Conservation (phyloP, 2,888 invertebrate genomes). For the Nycteola revayana region DNA sequence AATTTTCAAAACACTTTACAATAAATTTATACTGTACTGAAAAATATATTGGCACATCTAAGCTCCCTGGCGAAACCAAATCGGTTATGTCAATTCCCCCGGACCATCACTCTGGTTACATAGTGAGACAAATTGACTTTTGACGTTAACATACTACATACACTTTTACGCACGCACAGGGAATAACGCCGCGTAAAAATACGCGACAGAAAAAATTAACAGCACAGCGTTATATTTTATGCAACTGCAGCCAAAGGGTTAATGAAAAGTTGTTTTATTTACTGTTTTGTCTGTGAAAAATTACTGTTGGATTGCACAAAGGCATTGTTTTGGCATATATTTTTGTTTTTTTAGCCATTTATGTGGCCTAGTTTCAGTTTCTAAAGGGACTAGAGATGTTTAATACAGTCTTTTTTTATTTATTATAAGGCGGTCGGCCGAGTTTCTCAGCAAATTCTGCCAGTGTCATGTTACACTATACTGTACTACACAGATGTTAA, state of each 20-base stretch:
- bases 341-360: no score
- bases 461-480: no score
- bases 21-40: no score
- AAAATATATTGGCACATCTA: constrained; percentile 3
- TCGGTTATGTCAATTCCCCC: constrained; percentile 33
- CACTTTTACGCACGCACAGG: constrained; percentile 34
- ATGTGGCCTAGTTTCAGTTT: no score
- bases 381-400: no score
- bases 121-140: constrained; percentile 41
- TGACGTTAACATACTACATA: constrained; percentile 37
- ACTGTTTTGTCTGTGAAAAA: constrained; percentile 12
- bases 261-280: constrained; percentile 22
- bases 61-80: constrained; percentile 24
- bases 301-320: neutral
- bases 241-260: constrained; percentile 19
- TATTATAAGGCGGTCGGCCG: no score
- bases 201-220: no score
- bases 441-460: no score
- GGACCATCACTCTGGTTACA: constrained; percentile 31
- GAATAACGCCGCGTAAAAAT: constrained; percentile 19
- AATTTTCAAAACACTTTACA: no score
- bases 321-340: neutral
- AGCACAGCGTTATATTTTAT: constrained; percentile 23
- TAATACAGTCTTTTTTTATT: no score
- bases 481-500: no score